Base-by-base conservation (phyloP, 2,113 vertebrate species). In the Sinocyclocheilus grahami region DNA sequence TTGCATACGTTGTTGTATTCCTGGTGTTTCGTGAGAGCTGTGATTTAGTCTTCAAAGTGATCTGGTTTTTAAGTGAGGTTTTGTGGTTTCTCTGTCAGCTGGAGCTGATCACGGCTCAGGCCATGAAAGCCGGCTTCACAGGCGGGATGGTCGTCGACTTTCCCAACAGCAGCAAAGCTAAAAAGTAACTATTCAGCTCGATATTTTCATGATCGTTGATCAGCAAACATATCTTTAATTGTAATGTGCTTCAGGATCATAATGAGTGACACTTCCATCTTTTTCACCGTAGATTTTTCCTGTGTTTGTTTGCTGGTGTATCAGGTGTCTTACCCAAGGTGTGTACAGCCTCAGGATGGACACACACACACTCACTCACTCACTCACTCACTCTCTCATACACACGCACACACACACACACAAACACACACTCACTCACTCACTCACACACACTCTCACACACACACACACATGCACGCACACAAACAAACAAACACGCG, bases 81-180 rank as follows among this genome's bases (percentile, higher is more conserved):
- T 46, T 77, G 74, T 53, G 62, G 22, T 63, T 20, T 75, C 82
- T 62, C 79, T 69, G 71, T 22, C 90, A 99, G 98, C 88, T 99
- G 90, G 97, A 99, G 90, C 92, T 99, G 86, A 98, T 99, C 88
- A 99, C 97, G 0, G 83, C 95, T 1, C 98, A 99, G 88, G 98
- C 98, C 51, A 99, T 97, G 92, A 96, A 89, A 90, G 97, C 98
- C 0, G 98, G 98, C 62, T 99, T 99, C 91, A 96, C 96, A 0
- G 98, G 98, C 0, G 98, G 98, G 1, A 95, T 99, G 95, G 97
- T 99, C 86, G 96, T 99, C n/a, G 98, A 99, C 92, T 99, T 96
- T 83, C 98, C 98, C 87, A 98, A 99, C 95, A 99, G 98, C 1
- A 91, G 94, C 91, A 98, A 97, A 91, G 98, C 98, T 4, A 99